These are phyloP conservation scores for Tapirus indicus DNA, from an alignment of 2,797 vertebrate genomes.

Conservation along the genomic window DNA sequence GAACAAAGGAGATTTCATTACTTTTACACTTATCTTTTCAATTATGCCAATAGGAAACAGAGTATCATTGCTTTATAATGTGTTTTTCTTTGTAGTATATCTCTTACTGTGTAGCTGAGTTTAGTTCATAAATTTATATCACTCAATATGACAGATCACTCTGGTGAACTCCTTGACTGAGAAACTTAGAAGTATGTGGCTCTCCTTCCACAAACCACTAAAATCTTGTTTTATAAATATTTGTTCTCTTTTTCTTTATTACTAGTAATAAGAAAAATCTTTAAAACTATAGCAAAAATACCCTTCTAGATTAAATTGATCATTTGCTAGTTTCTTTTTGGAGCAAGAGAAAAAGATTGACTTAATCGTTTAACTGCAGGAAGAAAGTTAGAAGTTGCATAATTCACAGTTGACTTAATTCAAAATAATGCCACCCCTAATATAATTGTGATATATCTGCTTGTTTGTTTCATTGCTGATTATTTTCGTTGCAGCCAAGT, in stretches of 20 bases:
- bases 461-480: neutral
- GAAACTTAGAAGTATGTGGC: neutral
- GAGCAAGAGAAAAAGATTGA: neutral
- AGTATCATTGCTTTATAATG: neutral
- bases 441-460: neutral
- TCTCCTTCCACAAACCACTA: neutral
- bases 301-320: neutral
- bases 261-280: neutral
- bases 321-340: neutral
- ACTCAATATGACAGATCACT: neutral
- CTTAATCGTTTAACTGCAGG: neutral
- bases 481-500: neutral
- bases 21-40: neutral
- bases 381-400: neutral
- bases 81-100: neutral
- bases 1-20: neutral
- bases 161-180: neutral
- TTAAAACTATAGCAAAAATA: slow-evolving; percentile 14
- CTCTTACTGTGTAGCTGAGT: neutral
- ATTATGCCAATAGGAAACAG: neutral
- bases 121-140: neutral
- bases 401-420: neutral
- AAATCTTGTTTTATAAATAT: neutral
- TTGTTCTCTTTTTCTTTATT: slow-evolving; percentile 30
- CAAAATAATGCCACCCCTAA: neutral